Base-by-base conservation (phyloP, 2,113 vertebrate species). In the Daubentonia madagascariensis region DNA sequence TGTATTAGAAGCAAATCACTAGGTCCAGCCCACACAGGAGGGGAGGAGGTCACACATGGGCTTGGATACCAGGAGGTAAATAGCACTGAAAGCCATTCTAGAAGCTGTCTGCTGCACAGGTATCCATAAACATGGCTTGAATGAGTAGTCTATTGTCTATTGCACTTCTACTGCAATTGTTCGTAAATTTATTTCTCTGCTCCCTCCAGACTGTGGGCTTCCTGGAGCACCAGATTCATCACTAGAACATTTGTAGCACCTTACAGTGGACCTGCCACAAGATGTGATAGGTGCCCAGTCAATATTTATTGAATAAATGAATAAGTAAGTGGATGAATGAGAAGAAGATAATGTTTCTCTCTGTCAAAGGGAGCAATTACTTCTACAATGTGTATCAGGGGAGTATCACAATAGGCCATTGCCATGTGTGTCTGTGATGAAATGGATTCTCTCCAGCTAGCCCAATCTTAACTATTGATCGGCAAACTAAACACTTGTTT, bases 381-480 rank as follows among this genome's bases (percentile, higher is more conserved):
- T 94, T 89, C 59, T 68, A 67, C 75, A 83, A 61, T 95, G 80
- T 94, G 6, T 67, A 70, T 83, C 65, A 37, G 67, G 72, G 85
- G 37, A 76, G 35, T 50, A 68, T 63, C 57, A 40, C 79, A 79
- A 90, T 30, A 48, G 85, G 76, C 67, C 40, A 13, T 45, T 28
- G 89, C 67, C 91, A 67, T 52, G 59, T 50, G 35, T 35, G 76
- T 73, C 75, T 63, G 81, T 81, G 59, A 65, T 95, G 91, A 91
- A 94, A 90, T 30, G 59, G 67, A 54, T 90, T 81, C 91, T 89
- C 54, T 92, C 67, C 78, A 61, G 48, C 75, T 35, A 40, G 50
- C 54, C 67, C 86, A 54, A 7, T 93, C 93, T 91, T 73, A 84
- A 59, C 91, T 93, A 98, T 86, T 73, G 93, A 98, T 97, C 96